Base-by-base conservation (phyloP, 2,113 vertebrate genomes). In the Silurus glanis region DNA sequence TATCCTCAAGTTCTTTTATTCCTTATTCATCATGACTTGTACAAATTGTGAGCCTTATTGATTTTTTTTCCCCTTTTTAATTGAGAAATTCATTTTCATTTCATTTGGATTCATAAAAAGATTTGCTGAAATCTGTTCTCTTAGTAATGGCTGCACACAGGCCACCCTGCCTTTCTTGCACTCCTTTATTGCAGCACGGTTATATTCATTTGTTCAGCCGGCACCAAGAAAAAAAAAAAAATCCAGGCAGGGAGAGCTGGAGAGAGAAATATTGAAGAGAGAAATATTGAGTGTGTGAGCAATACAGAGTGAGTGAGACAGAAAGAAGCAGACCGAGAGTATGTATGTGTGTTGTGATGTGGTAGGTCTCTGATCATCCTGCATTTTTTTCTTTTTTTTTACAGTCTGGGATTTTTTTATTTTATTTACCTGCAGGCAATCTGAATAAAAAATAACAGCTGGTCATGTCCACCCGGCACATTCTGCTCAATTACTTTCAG, bases 361-460 rank as follows among this genome's bases (percentile, higher is more conserved):
- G 74, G 67, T 85, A 51, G 84, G 72, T 83, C 82, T 88, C 72
- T 86, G 86, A 89, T 86, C 79, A 62, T 61, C 64, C 82, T 81
- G 81, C 37, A 37, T 37, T 37, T 37, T 37, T 53, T 80, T 82
- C 87, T 87, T 90, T 76, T 78, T 56, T 91, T 80, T 79, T 37
- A 91, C 83, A 87, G 79, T 37, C 71, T 86, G 72, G 87, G 80
- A 1, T 28, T 25, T 10, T 66, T 59, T 80, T 84, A 87, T 88
- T 80, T 76, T 85, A 89, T 64, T 83, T 76, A 84, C 85, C 87
- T 56, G 83, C 83, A 69, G 79, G 23, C 58, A 79, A 87, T 71
- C 83, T 75, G 76, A 87, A 87, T 90, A 92, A 89, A 76, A 85
- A 76, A 85, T 80, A 83, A 84, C 72, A 83, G 47, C 55, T 21